A percentile compares a stretch with the other conserved stretches of the same genome.
phyloP scores from a whole-genome alignment of 2,113 vertebrate species.

The Rhineura floridana region DNA sequence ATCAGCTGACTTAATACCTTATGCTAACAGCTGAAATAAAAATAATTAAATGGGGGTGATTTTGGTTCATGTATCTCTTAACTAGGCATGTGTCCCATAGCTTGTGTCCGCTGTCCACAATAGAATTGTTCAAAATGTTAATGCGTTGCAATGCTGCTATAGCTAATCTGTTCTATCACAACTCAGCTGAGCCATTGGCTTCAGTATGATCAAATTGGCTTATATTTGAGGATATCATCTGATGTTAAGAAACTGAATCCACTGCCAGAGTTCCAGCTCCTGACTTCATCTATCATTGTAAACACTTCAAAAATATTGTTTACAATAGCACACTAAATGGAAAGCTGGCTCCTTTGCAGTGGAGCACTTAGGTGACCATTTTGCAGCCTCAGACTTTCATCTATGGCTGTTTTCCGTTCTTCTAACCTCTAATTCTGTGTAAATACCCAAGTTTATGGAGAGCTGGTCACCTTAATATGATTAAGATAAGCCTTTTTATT shows the following conservation, averaged over 20 bases:
- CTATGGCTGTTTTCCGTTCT: neutral
- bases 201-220: neutral
- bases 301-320: neutral
- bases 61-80: neutral
- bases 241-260: neutral
- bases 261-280: neutral
- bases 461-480: neutral
- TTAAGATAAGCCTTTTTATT: neutral
- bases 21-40: constrained; percentile 2
- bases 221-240: neutral
- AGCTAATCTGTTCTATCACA: neutral
- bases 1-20: constrained; percentile 2
- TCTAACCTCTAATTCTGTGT: neutral
- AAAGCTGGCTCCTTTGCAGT: neutral
- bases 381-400: neutral
- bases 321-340: neutral
- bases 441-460: neutral
- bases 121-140: neutral
- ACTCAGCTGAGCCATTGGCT: neutral
- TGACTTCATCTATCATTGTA: neutral
- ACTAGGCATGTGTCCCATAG: neutral
- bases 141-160: neutral
- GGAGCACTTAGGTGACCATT: neutral
- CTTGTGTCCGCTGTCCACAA: neutral
- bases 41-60: constrained; percentile 13